Percentiles rank a stretch among this genome's conserved stretches.
Conservation (phyloP, 2,113 vertebrate species). For the Arizona elegans region DNA sequence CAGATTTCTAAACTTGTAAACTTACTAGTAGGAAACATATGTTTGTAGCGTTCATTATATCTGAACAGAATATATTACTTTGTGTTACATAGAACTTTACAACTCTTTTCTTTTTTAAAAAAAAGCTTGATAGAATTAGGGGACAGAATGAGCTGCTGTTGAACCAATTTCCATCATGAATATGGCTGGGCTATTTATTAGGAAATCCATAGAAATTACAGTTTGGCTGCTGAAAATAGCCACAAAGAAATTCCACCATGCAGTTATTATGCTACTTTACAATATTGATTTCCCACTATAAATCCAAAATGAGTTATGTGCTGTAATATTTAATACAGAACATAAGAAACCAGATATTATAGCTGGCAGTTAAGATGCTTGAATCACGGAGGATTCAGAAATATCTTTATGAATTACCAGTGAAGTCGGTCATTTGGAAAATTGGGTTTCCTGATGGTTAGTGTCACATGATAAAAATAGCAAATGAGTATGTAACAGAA, state of each 20-base stretch:
- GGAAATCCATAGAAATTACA: slow-evolving; percentile 43
- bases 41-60: slow-evolving; percentile 17
- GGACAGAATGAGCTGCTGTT: slow-evolving; percentile 44
- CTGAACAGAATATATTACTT: not conserved
- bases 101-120: not conserved
- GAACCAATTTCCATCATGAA: slow-evolving; percentile 35
- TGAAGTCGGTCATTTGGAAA: slow-evolving; percentile 54
- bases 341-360: slow-evolving; percentile 46
- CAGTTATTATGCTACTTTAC: slow-evolving; percentile 41
- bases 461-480: slow-evolving; percentile 47
- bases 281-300: slow-evolving; percentile 39
- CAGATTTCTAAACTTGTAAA: slow-evolving; percentile 16
- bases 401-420: slow-evolving; percentile 51
- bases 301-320: slow-evolving; percentile 43
- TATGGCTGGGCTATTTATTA: not conserved
- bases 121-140: slow-evolving; percentile 19
- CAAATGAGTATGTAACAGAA: slow-evolving; percentile 30
- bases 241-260: slow-evolving; percentile 32
- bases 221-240: slow-evolving; percentile 34
- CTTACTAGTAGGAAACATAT: not conserved
- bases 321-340: slow-evolving; percentile 40
- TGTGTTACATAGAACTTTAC: not conserved
- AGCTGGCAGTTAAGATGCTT: slow-evolving; percentile 42
- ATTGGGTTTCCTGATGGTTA: slow-evolving; percentile 43
- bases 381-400: slow-evolving; percentile 26